Conservation (phyloP, 2,888 invertebrate species). For the Habroteleia sp. region DNA sequence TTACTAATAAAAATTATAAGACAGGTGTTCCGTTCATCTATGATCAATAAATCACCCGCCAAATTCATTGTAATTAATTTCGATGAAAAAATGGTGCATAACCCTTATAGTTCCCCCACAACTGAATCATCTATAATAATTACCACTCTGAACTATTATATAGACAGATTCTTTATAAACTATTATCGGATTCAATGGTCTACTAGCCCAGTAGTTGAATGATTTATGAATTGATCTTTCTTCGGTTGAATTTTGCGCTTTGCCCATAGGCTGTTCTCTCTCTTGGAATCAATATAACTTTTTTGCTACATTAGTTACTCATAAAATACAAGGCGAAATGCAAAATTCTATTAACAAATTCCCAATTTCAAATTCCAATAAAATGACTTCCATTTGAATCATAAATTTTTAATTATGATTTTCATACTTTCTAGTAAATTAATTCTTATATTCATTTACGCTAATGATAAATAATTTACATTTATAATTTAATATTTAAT, state of each 20-base stretch:
- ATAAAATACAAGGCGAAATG: no score
- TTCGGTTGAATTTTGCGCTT: constrained; percentile 32
- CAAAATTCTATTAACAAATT: no score
- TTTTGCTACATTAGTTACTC: constrained; percentile 20
- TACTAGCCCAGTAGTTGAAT: constrained; percentile 42
- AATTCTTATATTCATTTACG: no score
- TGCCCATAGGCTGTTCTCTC: constrained; percentile 16
- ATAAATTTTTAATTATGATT: no score
- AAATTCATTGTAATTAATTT: constrained; percentile 44
- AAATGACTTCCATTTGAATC: no score
- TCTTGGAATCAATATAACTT: constrained; percentile 32
- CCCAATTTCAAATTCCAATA: no score
- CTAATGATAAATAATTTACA: no score
- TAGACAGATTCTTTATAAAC: constrained; percentile 42
- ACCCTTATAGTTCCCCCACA: constrained; percentile 11
- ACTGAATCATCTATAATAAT: constrained; percentile 49
- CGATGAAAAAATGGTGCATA: constrained; percentile 31
- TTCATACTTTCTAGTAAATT: no score
- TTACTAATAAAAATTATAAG: constrained; percentile 6
- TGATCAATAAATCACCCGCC: constrained; percentile 31
- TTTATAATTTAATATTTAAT: no score
- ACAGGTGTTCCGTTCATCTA: constrained; percentile 4
- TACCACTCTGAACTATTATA: constrained; percentile 43
- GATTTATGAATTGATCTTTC: constrained; percentile 58
- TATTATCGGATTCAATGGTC: constrained; percentile 43